These are phyloP conservation scores for Protophormia terraenovae DNA, from an alignment of 2,888 invertebrate genomes.

Conservation along the genomic window DNA sequence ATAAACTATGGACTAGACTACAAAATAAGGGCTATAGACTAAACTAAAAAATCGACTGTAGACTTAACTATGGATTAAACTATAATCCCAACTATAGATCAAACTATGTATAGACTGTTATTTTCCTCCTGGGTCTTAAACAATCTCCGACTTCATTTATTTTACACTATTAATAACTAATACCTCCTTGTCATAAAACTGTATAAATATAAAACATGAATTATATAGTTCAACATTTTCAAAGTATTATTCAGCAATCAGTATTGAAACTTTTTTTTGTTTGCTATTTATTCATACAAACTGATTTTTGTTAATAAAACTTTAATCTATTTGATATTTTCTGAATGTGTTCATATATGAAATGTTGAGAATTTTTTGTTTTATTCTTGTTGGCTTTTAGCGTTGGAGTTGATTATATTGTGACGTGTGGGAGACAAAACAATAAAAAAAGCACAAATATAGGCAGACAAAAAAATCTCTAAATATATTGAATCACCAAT, in stretches of 20 bases:
- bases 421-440: conserved; percentile 62
- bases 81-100: too few relatives aligned
- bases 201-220: conserved; percentile 55
- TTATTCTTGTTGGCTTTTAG: conserved; percentile 30
- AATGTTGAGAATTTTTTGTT: conserved; percentile 17
- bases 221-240: conserved; percentile 63
- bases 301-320: conserved; percentile 21
- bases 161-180: conserved; percentile 25
- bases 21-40: not conserved
- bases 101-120: too few relatives aligned
- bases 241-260: conserved; percentile 59
- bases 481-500: conserved; percentile 63
- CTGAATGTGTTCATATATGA: conserved; percentile 8
- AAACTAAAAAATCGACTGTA: too few relatives aligned
- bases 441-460: conserved; percentile 7
- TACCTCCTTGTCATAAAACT: conserved; percentile 50
- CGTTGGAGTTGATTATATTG: conserved; percentile 67
- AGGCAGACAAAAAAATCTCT: not conserved
- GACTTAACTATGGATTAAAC: too few relatives aligned
- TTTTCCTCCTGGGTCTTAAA: conserved; percentile 11
- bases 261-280: conserved; percentile 22
- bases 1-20: not conserved
- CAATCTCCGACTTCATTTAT: not conserved
- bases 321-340: conserved; percentile 43
- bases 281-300: conserved; percentile 38